Conservation (phyloP, 2,888 invertebrate species). For the Chironomus riparius region DNA sequence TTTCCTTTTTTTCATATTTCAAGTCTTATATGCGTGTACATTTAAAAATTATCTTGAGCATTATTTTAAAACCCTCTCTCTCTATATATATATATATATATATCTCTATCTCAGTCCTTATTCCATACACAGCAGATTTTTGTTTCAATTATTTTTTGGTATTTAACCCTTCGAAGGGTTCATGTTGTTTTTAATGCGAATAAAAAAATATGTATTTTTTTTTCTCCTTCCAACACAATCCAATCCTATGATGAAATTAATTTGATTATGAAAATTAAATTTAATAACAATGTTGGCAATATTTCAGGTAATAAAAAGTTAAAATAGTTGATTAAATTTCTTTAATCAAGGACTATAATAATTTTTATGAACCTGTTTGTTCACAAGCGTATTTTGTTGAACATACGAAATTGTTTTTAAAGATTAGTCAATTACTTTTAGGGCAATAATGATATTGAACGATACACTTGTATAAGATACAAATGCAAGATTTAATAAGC, state of each 20-base stretch:
- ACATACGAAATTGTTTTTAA: no score
- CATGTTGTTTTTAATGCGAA: not conserved
- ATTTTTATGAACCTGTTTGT: not conserved
- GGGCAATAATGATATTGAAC: no score
- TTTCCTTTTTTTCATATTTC: not conserved
- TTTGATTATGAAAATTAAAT: conserved; percentile 23
- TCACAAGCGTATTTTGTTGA: no score
- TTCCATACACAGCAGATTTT: not conserved
- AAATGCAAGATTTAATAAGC: no score
- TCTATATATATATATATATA: no score
- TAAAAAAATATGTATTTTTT: not conserved
- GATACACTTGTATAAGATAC: no score
- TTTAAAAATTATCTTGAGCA: not conserved
- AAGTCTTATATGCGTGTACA: not conserved
- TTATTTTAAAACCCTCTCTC: not conserved
- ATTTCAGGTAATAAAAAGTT: conserved; percentile 26
- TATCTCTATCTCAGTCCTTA: no score
- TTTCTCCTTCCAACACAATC: not conserved
- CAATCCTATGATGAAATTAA: conserved; percentile 12
- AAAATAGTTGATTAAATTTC: conserved; percentile 5
- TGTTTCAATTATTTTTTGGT: not conserved
- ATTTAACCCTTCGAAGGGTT: not conserved
- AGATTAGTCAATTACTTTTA: no score
- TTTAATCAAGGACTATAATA: conserved; percentile 5
- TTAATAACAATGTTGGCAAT: conserved; percentile 21